phyloP scores from a whole-genome alignment of 2,888 invertebrate genomes.

The Cataglyphis albicans region DNA sequence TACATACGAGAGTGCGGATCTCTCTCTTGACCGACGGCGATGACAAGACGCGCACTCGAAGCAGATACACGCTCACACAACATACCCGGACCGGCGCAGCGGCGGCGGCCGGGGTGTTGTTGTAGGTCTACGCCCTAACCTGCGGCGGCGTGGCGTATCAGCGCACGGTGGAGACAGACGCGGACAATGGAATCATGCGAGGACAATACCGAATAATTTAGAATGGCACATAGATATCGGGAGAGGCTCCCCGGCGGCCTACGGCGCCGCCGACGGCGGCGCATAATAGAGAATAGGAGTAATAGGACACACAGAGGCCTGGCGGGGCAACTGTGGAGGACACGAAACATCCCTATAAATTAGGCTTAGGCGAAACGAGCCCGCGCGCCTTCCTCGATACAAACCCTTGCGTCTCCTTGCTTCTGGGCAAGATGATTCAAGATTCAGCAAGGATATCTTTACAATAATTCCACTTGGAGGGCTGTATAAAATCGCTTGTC shows the following conservation, averaged over 20 bases:
- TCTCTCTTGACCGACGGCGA: conserved; percentile 68
- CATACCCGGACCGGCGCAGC: neutral
- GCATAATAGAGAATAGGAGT: conserved; percentile 85
- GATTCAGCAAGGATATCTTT: neutral
- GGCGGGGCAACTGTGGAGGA: conserved; percentile 83
- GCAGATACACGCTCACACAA: conserved; percentile 69
- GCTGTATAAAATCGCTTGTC: neutral
- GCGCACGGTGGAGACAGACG: conserved; percentile 84
- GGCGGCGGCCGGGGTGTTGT: conserved; percentile 61
- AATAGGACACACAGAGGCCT: conserved; percentile 84
- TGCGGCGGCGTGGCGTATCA: conserved; percentile 79
- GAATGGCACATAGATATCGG: conserved; percentile 85
- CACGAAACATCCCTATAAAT: conserved; percentile 85
- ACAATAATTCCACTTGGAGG: neutral
- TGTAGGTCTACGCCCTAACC: conserved; percentile 81
- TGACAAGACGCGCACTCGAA: conserved; percentile 71
- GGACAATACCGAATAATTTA: conserved; percentile 86
- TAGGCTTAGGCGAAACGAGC: conserved; percentile 73
- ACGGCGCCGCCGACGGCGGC: conserved; percentile 74
- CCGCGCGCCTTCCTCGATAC: conserved; percentile 44
- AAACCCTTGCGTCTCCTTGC: neutral
- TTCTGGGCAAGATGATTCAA: neutral
- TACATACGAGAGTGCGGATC: conserved; percentile 40
- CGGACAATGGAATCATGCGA: conserved; percentile 85
- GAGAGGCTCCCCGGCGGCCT: conserved; percentile 80